Conservation (phyloP, 1,140 invertebrate species). For the Trichoplusia ni region DNA sequence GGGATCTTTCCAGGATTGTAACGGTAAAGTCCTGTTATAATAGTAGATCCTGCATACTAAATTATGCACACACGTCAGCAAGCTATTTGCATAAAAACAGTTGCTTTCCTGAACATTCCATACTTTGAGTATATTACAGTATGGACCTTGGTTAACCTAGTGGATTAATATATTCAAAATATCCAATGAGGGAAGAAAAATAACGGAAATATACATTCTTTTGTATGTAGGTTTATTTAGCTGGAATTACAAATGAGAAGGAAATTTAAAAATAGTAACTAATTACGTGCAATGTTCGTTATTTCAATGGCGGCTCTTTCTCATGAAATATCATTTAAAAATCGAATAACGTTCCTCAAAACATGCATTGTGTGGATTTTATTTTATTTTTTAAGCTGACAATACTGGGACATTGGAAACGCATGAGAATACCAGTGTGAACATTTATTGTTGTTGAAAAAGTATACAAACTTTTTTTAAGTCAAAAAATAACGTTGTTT, state of each 20-base stretch:
- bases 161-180: too few species aligned
- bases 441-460: conserved; percentile 24
- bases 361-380: conserved; percentile 28
- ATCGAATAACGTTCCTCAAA: conserved; percentile 12
- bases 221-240: too few species aligned
- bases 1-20: neutral
- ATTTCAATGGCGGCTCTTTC: conserved; percentile 4
- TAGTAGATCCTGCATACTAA: conserved; percentile 1
- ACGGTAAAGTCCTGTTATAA: conserved; percentile 19
- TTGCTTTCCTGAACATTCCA: neutral
- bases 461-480: conserved; percentile 24
- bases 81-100: conserved; percentile 2
- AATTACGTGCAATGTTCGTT: neutral
- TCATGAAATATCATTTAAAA: conserved; percentile 25
- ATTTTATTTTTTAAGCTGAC: conserved; percentile 29
- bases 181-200: too few species aligned
- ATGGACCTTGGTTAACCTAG: too few species aligned
- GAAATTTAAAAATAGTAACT: conserved; percentile 15
- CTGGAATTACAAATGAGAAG: too few species aligned
- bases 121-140: too few species aligned
- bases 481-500: conserved; percentile 9
- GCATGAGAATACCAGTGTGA: conserved; percentile 20
- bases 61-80: neutral
- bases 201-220: too few species aligned
- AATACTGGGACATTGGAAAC: conserved; percentile 30